phyloP scores from a whole-genome alignment of 2,797 vertebrate species.

The Vespertilio murinus region DNA sequence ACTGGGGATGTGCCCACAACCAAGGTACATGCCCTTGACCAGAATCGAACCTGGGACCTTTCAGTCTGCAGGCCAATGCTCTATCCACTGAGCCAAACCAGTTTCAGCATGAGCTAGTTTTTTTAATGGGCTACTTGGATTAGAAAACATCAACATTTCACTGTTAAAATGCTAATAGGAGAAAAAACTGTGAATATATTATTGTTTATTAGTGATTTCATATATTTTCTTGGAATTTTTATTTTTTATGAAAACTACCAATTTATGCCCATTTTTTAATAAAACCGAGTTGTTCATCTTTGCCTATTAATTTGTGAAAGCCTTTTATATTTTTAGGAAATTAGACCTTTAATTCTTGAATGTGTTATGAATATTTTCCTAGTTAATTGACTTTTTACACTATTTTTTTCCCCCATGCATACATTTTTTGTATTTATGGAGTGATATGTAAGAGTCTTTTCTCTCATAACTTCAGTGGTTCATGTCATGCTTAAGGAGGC shows the following conservation, averaged over 20 bases:
- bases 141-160: neutral
- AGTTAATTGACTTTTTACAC: neutral
- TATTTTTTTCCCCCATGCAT: neutral
- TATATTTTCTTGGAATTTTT: neutral
- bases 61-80: too few relatives aligned
- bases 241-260: neutral
- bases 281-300: neutral
- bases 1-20: too few relatives aligned
- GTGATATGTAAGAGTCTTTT: neutral
- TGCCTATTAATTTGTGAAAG: neutral
- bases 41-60: too few relatives aligned
- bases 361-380: neutral
- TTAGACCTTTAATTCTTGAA: neutral
- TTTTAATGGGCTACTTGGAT: neutral
- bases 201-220: neutral
- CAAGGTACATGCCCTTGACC: too few relatives aligned
- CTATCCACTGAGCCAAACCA: too few relatives aligned
- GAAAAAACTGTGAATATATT: neutral
- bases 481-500: neutral
- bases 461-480: neutral
- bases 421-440: neutral
- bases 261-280: neutral
- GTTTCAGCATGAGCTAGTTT: too few relatives aligned
- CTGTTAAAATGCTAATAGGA: neutral
- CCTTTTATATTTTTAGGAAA: slow-evolving; percentile 19